Evolutionary conservation across 2,888 invertebrate genomes (phyloP), one percentile per base, ranked within the genome.

Genomic region (Phyllotreta cruciferae): DNA sequence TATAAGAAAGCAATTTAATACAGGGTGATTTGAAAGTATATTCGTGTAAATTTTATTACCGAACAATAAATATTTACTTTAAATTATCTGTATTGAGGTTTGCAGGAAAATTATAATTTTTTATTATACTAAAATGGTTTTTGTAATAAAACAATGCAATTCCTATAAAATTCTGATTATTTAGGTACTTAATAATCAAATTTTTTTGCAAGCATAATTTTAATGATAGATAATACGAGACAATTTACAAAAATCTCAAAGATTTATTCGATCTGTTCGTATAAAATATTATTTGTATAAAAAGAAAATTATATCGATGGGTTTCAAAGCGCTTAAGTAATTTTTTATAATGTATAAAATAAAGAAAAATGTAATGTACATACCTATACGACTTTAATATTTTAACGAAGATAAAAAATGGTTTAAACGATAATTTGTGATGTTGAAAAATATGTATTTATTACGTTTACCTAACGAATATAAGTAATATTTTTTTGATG

Each of bases 381-480:
- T 24, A 24, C 24, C 24, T 24, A 24, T 24, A 24, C 24, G 24
- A 24, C 4, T 24, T 24, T 24, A 24, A 24, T 24, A 24, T 24
- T 24, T 24, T 24, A 24, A 24, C 24, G 24, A 24, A 24, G 24
- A 24, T 24, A 24, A 44, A 42, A 44, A 35, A n/a, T 8, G 24
- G 37, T 68, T 68, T 72, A 60, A 67, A 67, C 64, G 63, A 66
- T 63, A 68, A 66, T 72, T 73, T 73, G 73, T 74, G 72, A 73
- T 73, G 72, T 71, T 73, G 24, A 70, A 69, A 68, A 71, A 70
- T 71, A 69, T 68, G 58, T 66, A 63, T 70, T 66, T 67, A 63
- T 65, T 65, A 41, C 24, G 24, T 64, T 56, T 69, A 68, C 68
- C 71, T 68, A 63, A 71, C 47, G 49, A 54, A 38, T 47, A 44